A percentile compares a stretch with the other conserved stretches of the same genome.
These are phyloP conservation scores for Porites cylindrica DNA, from an alignment of 92 coral and sea anemone genomes.

Conservation along the genomic window DNA sequence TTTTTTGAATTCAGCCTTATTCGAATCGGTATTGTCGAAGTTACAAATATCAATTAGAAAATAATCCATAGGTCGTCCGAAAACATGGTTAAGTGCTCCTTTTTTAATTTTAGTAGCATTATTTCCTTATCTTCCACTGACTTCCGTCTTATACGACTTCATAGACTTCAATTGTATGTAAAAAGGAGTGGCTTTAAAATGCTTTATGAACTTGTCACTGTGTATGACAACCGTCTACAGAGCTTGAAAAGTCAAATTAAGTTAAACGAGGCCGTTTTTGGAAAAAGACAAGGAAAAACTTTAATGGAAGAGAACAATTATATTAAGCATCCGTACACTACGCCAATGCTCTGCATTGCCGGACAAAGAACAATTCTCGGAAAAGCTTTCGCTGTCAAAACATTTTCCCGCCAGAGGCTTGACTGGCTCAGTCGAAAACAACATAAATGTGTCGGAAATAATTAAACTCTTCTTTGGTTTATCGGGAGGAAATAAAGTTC, in stretches of 20 bases:
- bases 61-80: background rate
- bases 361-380: background rate
- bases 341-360: no score
- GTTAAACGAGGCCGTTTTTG: conserved; percentile 15
- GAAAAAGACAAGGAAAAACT: background rate
- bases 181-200: background rate
- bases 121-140: background rate
- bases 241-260: conserved; percentile 7
- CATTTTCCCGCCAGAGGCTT: background rate
- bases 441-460: background rate
- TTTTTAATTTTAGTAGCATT: background rate
- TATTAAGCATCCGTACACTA: background rate
- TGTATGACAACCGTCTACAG: background rate
- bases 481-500: background rate
- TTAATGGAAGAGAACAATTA: background rate
- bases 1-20: no score
- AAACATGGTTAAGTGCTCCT: background rate
- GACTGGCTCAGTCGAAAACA: background rate
- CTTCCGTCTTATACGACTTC: background rate
- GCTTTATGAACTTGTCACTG: background rate
- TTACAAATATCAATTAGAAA: no score
- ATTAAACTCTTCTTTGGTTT: background rate
- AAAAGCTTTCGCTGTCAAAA: background rate
- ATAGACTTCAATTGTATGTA: background rate
- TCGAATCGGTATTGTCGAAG: no score